Conservation (phyloP, 2,113 vertebrate species). For the Chaetura pelagica region DNA sequence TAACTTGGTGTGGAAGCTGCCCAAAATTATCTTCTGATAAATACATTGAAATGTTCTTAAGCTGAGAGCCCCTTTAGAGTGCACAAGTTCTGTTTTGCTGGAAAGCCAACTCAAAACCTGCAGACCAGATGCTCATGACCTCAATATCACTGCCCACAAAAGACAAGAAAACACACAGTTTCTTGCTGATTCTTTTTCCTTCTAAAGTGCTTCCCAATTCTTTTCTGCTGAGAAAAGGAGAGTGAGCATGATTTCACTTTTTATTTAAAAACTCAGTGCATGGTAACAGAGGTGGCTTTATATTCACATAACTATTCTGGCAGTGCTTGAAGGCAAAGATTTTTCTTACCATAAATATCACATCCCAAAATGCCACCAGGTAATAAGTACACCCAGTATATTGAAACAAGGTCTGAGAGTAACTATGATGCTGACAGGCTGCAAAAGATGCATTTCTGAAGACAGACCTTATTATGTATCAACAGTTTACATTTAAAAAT, state of each 20-base stretch:
- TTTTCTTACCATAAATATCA: background rate
- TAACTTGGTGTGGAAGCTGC: background rate
- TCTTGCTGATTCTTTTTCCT: background rate
- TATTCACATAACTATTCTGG: background rate
- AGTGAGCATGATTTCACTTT: background rate
- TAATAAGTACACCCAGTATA: background rate
- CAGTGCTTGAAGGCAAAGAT: background rate
- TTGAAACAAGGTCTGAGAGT: background rate
- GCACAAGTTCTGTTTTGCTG: background rate
- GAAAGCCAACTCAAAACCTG: background rate
- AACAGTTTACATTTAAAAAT: background rate
- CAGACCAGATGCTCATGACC: conserved; percentile 6
- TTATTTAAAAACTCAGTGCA: background rate
- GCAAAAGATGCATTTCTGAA: background rate
- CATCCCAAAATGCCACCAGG: background rate
- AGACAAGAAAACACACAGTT: background rate
- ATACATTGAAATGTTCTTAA: background rate
- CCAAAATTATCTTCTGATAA: background rate
- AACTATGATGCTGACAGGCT: background rate
- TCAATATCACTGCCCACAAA: background rate
- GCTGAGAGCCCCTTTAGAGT: background rate
- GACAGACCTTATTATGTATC: background rate
- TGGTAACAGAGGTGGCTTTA: background rate
- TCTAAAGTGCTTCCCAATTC: background rate
- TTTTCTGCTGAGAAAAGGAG: background rate